These are phyloP conservation scores for Gobio occitaniae DNA, from an alignment of 2,797 vertebrate species.

Conservation along the genomic window DNA sequence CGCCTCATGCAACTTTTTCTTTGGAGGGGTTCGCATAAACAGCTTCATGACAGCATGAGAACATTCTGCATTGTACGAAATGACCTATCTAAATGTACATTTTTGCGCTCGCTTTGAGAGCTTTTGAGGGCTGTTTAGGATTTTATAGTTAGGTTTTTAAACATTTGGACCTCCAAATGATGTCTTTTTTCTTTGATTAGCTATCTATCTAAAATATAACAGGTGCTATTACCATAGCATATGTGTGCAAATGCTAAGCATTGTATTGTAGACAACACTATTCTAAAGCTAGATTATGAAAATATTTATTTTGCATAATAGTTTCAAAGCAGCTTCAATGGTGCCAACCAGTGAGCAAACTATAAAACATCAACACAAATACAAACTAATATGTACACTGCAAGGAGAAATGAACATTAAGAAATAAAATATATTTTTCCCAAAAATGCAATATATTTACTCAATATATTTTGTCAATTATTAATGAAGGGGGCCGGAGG, in stretches of 20 bases:
- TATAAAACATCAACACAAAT: background rate
- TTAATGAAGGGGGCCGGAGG: background rate
- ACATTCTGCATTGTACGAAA: conserved; percentile 13
- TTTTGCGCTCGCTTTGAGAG: background rate
- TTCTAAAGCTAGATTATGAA: background rate
- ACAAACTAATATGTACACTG: background rate
- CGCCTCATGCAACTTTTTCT: conserved; percentile 66
- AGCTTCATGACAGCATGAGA: conserved; percentile 56
- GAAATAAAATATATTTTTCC: background rate
- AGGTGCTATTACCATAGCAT: background rate
- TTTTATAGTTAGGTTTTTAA: background rate
- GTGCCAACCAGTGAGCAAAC: background rate
- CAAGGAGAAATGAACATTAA: background rate
- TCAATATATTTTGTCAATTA: background rate
- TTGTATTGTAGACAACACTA: background rate
- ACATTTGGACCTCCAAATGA: background rate
- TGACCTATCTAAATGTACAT: background rate
- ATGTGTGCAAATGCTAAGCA: background rate
- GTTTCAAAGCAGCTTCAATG: background rate
- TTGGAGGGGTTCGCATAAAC: conserved; percentile 3
- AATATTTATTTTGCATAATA: background rate
- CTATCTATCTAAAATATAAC: background rate
- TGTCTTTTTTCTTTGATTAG: background rate
- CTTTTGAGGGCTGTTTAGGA: background rate
- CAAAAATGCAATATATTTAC: background rate